These are phyloP conservation scores for Akabosia matsudoensis DNA, from an alignment of 1,140 invertebrate species.

Conservation along the genomic window DNA sequence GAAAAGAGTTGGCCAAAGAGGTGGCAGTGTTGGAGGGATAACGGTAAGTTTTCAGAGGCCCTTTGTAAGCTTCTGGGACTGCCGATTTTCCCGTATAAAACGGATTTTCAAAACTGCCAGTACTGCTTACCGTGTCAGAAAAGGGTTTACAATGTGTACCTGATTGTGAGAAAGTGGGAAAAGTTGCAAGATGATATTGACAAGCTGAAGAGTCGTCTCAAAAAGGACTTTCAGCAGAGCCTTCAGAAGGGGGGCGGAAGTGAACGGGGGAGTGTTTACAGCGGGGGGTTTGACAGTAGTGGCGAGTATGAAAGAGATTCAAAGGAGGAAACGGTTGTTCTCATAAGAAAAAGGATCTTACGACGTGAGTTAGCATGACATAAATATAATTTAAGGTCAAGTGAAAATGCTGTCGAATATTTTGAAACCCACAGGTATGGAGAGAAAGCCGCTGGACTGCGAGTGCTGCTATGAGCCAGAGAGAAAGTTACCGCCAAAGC, in stretches of 20 bases:
- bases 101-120: not conserved
- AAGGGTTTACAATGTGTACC: conserved; percentile 5
- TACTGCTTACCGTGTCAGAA: not conserved
- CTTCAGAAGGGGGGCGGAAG: not conserved
- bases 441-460: not conserved
- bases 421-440: not conserved
- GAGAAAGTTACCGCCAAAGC: not conserved
- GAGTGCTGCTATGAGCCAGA: not conserved
- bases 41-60: conserved; percentile 1
- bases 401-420: too few species aligned
- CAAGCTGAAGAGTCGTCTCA: not conserved
- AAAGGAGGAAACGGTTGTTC: not conserved
- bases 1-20: not conserved
- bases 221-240: not conserved
- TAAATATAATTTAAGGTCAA: too few species aligned
- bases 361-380: too few species aligned
- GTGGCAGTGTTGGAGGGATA: conserved; percentile 11
- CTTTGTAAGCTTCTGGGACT: not conserved
- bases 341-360: too few species aligned
- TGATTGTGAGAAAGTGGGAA: not conserved
- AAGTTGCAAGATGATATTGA: not conserved
- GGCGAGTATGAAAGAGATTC: not conserved
- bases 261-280: not conserved
- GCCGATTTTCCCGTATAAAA: not conserved
- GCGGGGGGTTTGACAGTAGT: not conserved